These are phyloP conservation scores for Porites divaricata DNA, from an alignment of 92 coral and sea anemone genomes.

Conservation along the genomic window DNA sequence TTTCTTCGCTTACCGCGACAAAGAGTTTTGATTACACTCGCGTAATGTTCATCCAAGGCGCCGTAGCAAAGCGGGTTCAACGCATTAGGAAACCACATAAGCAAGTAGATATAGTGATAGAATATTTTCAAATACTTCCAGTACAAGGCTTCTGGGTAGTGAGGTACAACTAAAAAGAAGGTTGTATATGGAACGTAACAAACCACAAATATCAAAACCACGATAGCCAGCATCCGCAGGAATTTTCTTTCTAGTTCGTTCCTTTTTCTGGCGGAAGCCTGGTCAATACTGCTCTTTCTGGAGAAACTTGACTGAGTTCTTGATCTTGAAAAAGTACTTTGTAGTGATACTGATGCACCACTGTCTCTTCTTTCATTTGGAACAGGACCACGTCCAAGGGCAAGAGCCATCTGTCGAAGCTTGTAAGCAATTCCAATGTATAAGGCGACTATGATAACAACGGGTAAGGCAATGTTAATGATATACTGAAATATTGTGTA, in stretches of 20 bases:
- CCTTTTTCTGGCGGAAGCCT: slow-evolving; percentile 56
- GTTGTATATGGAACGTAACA: slow-evolving; percentile 88
- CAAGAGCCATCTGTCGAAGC: slow-evolving; percentile 67
- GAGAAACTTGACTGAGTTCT: neutral
- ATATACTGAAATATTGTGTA: slow-evolving; percentile 68
- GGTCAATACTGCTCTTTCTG: slow-evolving; percentile 49
- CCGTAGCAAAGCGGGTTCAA: slow-evolving; percentile 86
- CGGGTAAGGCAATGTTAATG: slow-evolving; percentile 73
- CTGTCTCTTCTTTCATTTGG: slow-evolving; percentile 36
- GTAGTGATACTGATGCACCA: neutral
- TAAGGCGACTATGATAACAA: slow-evolving; percentile 60
- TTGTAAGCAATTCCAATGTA: slow-evolving; percentile 71
- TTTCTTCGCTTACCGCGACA: slow-evolving; percentile 33
- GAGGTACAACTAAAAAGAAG: slow-evolving; percentile 51
- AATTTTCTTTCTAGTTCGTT: slow-evolving; percentile 80
- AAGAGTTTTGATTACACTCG: slow-evolving; percentile 59
- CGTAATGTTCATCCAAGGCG: slow-evolving; percentile 83
- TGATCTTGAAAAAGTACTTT: neutral
- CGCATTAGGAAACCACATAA: slow-evolving; percentile 94
- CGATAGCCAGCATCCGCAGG: slow-evolving; percentile 75
- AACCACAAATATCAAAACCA: slow-evolving; percentile 73
- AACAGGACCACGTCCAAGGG: slow-evolving; percentile 26
- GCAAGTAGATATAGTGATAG: slow-evolving; percentile 72
- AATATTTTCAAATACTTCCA: slow-evolving; percentile 67
- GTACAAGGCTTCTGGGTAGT: slow-evolving; percentile 1